Evolutionary conservation across 2,113 vertebrate genomes (phyloP), one percentile per base, ranked within the genome.

Genomic region (Oreochromis niloticus): DNA sequence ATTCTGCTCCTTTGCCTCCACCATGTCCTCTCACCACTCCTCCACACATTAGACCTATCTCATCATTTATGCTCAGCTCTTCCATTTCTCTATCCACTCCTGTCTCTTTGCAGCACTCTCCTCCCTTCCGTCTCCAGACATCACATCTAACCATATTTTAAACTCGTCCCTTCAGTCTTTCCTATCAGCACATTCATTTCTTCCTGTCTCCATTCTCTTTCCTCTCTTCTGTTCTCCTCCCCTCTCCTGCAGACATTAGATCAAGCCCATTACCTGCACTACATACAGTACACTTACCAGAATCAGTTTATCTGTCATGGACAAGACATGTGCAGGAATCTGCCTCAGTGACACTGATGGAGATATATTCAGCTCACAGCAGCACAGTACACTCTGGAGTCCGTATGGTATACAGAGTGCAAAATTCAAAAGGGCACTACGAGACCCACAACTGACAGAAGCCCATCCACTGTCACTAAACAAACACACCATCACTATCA

Each of bases 141-240:
- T 90, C 82, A 89, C 88, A 88, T 89, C 91, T 86, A 89, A 90
- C 87, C 88, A 90, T 92, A 94, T 94, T 94, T 94, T 92, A 92
- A 90, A 91, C 82, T 83, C 66, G 80, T 92, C 89, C 90, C 87
- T 82, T 89, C 82, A 90, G 91, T 90, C 80, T 71, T 83, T 83
- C 91, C 89, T 79, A 87, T 93, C 85, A 85, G 87, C 85, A 88
- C 88, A 94, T 94, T 91, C 81, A 91, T 93, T 89, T 93, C 85
- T 34, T 63, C 55, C 56, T 78, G 83, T 92, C 85, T 87, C 87
- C 79, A 66, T 73, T 80, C 85, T 75, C 34, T 85, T 52, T 66
- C 68, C 36, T 83, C 50, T 68, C 55, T 55, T 80, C 68, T 68
- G 54, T 78, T 68, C 39, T 68, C 32, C 59, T 50, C 30, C 54